Evolutionary conservation across 2,888 invertebrate species (phyloP).

Genomic region (Acrobasis consociella): DNA sequence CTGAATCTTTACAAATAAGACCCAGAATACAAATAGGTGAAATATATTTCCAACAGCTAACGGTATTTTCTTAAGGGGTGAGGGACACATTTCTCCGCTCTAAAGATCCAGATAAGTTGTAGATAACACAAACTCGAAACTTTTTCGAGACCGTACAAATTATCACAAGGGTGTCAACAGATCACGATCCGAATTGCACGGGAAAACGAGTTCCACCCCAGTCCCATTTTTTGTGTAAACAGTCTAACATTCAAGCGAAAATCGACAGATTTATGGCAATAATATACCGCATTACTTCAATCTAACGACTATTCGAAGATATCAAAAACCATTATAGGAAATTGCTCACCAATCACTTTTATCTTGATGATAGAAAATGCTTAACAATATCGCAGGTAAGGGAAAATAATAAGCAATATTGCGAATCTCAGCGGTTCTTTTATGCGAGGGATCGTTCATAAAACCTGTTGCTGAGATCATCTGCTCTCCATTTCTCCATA

Average conservation of each 20-base stretch:
- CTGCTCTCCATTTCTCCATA: conserved; percentile 20
- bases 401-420: conserved; percentile 20
- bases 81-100: background rate
- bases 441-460: conserved; percentile 23
- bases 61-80: conserved; percentile 1
- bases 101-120: conserved; percentile 28
- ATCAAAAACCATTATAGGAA: conserved; percentile 5
- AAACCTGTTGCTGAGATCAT: conserved; percentile 23
- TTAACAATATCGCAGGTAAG: conserved; percentile 14
- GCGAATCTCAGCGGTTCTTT: background rate
- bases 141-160: conserved; percentile 11
- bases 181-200: conserved; percentile 1
- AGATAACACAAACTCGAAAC: conserved; percentile 10
- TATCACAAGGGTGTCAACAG: conserved; percentile 17
- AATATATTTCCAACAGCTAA: background rate
- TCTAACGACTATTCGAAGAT: conserved; percentile 10
- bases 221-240: conserved; percentile 17
- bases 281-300: conserved; percentile 7
- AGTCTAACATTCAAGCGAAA: conserved; percentile 7
- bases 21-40: background rate
- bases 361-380: conserved; percentile 12
- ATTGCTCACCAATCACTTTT: conserved; percentile 12
- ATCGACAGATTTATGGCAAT: conserved; percentile 15
- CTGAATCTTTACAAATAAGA: background rate
- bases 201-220: background rate